A percentile compares a stretch with the other conserved stretches of the same genome.
These are phyloP conservation scores for Caradrina clavipalpis DNA, from an alignment of 2,888 invertebrate genomes.

Conservation along the genomic window DNA sequence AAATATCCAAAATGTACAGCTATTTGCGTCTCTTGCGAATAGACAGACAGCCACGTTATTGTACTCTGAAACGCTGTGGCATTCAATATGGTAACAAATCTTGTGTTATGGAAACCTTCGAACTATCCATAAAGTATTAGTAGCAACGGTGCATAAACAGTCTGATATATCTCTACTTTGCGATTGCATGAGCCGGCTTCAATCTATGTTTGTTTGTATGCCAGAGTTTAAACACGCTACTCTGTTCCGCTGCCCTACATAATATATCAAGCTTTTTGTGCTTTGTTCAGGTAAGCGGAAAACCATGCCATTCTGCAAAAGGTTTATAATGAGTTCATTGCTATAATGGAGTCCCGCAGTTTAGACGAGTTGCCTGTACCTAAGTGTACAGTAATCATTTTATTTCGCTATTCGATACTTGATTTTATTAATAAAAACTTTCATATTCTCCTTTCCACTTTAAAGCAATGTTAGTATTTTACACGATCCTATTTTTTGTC, in stretches of 20 bases:
- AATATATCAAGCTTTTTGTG: conserved; percentile 36
- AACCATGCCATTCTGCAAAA: not conserved
- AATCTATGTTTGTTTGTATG: conserved; percentile 57
- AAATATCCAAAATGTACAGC: too few species aligned
- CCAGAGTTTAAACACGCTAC: conserved; percentile 61
- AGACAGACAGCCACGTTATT: not conserved
- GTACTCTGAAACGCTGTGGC: not conserved
- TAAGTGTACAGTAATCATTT: not conserved
- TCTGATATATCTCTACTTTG: conserved; percentile 57
- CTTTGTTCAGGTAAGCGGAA: conserved; percentile 31
- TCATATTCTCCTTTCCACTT: not conserved
- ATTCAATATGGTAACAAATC: not conserved
- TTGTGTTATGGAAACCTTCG: not conserved
- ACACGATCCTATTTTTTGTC: not conserved
- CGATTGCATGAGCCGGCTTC: conserved; percentile 62
- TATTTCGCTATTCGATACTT: not conserved
- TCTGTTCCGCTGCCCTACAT: conserved; percentile 46
- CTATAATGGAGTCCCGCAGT: not conserved
- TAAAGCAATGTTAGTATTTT: not conserved
- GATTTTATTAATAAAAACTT: not conserved
- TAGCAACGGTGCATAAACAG: conserved; percentile 47
- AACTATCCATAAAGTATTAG: conserved; percentile 18
- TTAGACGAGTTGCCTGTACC: not conserved
- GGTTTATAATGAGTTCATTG: not conserved
- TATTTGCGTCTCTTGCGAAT: too few species aligned